A percentile compares a stretch with the other conserved stretches of the same genome.
Evolutionary conservation across 2,888 invertebrate species (phyloP).

Genomic region (Notodonta dromedarius): DNA sequence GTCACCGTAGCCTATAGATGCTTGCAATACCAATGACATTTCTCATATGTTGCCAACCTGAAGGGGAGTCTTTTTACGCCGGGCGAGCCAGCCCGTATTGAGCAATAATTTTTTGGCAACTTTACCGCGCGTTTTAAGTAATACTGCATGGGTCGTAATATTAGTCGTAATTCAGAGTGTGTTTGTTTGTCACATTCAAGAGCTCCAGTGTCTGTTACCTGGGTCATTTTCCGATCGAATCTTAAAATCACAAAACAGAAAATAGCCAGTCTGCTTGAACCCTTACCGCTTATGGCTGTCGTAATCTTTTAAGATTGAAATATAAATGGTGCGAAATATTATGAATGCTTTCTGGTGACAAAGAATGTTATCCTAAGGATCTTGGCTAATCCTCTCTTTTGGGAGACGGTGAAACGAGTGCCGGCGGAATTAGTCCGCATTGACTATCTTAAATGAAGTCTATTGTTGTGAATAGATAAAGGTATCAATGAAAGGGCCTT

Average conservation of each 20-base stretch:
- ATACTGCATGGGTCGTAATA: too few relatives aligned
- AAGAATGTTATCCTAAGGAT: background rate
- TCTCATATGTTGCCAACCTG: too few relatives aligned
- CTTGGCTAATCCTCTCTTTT: slow-evolving; percentile 1
- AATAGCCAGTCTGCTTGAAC: background rate
- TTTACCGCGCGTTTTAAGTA: too few relatives aligned
- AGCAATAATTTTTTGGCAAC: too few relatives aligned
- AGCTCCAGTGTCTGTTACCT: too few relatives aligned
- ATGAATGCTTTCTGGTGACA: background rate
- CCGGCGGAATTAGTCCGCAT: background rate
- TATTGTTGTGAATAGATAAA: background rate
- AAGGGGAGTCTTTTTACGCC: too few relatives aligned
- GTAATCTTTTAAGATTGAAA: slow-evolving; percentile 12
- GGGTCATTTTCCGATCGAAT: too few relatives aligned
- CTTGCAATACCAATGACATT: too few relatives aligned
- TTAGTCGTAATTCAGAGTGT: too few relatives aligned
- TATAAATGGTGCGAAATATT: slow-evolving; percentile 1
- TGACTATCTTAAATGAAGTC: background rate
- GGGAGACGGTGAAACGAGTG: background rate
- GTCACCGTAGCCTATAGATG: too few relatives aligned
- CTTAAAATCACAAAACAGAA: background rate
- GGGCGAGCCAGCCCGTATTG: too few relatives aligned
- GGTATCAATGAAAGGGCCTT: background rate
- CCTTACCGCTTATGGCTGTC: slow-evolving; percentile 15
- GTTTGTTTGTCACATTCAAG: too few relatives aligned